Base-by-base conservation (phyloP, 2,797 vertebrate species). In the Schizopygopsis pylzovi region DNA sequence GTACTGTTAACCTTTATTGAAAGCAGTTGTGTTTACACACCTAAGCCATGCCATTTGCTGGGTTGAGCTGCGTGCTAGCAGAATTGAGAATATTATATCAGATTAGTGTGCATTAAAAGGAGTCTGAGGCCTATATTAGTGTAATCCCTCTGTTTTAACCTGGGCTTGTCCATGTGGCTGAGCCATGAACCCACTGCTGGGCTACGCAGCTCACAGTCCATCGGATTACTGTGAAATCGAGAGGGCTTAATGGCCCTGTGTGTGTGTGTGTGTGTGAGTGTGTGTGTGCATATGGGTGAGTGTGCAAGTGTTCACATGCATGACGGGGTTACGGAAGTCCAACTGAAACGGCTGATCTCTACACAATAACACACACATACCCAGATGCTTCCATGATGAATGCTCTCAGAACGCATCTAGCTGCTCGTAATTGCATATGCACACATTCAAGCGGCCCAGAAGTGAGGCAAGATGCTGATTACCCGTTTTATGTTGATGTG, bases 81-180 rank as follows among this genome's bases (percentile, higher is more conserved):
- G 88, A 88, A 89, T 88, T 87, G 86, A 90, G 86, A 89, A 88
- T 89, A 89, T 91, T 86, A 92, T 89, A 89, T 89, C 88, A 91
- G 92, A 92, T 92, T 92, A 92, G 89, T 82, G 81, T 91, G 90
- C 87, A 89, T 92, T 92, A 91, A 90, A 85, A 87, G 83, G 76
- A 86, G 85, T 86, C 87, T 82, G 84, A 89, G 86, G 87, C 85
- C 89, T 85, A 87, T 86, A 90, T 87, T 89, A 90, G 88, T 90
- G 89, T 91, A 91, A 91, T 91, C 91, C 89, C 84, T 90, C 71
- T 90, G 89, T 90, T 90, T 91, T 85, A 88, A 82, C 79, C 82
- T 76, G 75, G 84, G 88, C 80, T 79, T 73, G 85, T 82, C 85
- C 80, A 81, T 79, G 76, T 76, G 87, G 85, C 68, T 73, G 68